phyloP scores from a whole-genome alignment of 2,888 invertebrate genomes.

The Pseudococcus longispinus region DNA sequence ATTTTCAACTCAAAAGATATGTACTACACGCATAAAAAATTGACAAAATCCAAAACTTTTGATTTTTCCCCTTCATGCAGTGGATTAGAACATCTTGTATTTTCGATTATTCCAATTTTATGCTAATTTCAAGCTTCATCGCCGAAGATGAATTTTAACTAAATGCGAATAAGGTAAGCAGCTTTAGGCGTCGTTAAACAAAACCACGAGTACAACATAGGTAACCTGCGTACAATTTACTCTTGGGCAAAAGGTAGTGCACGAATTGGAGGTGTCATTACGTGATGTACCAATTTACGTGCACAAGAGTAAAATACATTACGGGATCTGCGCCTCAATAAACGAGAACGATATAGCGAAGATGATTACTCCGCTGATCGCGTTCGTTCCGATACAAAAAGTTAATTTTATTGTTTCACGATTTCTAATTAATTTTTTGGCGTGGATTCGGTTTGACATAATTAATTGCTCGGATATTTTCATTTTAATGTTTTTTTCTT shows the following conservation, averaged over 20 bases:
- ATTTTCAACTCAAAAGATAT: too few species aligned
- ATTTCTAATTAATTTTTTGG: slow-evolving; percentile 48
- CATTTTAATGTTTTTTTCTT: slow-evolving; percentile 37
- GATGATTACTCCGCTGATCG: neutral
- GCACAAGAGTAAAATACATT: neutral
- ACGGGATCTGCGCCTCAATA: neutral
- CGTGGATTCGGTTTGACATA: slow-evolving; percentile 34
- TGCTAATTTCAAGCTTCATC: too few species aligned
- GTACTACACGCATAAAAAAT: too few species aligned
- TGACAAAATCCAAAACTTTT: too few species aligned
- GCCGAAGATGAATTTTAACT: too few species aligned
- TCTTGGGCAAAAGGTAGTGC: neutral
- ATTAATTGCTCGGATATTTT: slow-evolving; percentile 45
- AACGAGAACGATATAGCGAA: neutral
- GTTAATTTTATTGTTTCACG: slow-evolving; percentile 40
- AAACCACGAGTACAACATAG: neutral
- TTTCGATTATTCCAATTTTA: too few species aligned
- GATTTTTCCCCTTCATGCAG: too few species aligned
- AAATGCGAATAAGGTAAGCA: too few species aligned
- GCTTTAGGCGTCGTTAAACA: neutral
- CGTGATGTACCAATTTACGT: neutral
- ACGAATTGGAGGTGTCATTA: neutral
- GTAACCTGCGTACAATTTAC: neutral
- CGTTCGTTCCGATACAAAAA: neutral
- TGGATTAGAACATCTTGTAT: too few species aligned